Conservation (phyloP, 2,888 invertebrate species). For the Chaetogeoica ovagalla region DNA sequence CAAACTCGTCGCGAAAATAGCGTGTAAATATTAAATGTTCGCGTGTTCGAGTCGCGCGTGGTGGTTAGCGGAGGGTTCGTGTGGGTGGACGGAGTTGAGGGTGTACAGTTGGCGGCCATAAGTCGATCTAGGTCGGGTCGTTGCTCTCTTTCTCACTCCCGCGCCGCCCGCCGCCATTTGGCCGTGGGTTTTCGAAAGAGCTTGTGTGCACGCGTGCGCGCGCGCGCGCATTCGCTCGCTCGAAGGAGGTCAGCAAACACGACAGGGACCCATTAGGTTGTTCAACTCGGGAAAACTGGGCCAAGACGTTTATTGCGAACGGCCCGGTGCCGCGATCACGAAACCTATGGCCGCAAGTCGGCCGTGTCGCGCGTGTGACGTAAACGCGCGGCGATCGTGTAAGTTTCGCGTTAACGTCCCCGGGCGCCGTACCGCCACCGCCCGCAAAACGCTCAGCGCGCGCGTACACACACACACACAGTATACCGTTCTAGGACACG, state of each 20-base stretch:
- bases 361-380: constrained; percentile 1
- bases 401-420: constrained; percentile 32
- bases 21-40: no score
- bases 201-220: background rate
- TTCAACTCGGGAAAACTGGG: constrained; percentile 41
- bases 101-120: background rate
- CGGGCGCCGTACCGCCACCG: constrained; percentile 14
- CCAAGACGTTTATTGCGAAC: constrained; percentile 36
- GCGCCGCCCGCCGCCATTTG: constrained; percentile 25
- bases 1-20: no score
- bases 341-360: background rate
- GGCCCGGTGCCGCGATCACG: constrained; percentile 27
- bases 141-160: constrained; percentile 18
- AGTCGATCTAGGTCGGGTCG: constrained; percentile 39
- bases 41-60: background rate
- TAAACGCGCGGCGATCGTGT: constrained; percentile 25
- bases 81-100: background rate
- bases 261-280: constrained; percentile 44
- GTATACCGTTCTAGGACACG: constrained; percentile 50
- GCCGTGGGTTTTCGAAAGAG: constrained; percentile 45
- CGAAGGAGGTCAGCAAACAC: constrained; percentile 51
- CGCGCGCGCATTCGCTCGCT: constrained; percentile 9
- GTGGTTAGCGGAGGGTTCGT: background rate
- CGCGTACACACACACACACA: no score
- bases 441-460: background rate